phyloP scores from a whole-genome alignment of 2,888 invertebrate genomes.

The Latrodectus hesperus region DNA sequence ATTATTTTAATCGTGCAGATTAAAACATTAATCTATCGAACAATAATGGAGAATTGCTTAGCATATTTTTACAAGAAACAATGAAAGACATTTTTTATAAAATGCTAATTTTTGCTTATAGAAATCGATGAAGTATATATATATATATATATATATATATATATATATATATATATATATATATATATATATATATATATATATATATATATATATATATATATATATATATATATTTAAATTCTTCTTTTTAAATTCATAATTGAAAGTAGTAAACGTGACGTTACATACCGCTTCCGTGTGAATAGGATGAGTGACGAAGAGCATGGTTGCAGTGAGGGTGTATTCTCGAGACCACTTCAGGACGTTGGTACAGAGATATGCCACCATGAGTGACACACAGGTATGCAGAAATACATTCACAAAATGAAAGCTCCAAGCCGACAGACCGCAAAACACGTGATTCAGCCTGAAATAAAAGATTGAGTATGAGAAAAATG shows the following conservation, averaged over 20 bases:
- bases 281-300: conserved; percentile 86
- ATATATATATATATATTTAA: too few relatives aligned
- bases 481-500: background rate
- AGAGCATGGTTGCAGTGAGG: conserved; percentile 80
- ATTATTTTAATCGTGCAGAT: too few relatives aligned
- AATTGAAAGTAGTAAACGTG: background rate
- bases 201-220: too few relatives aligned
- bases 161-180: too few relatives aligned
- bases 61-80: too few relatives aligned
- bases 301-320: conserved; percentile 90
- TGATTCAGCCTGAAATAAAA: conserved; percentile 66
- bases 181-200: too few relatives aligned
- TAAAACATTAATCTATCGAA: too few relatives aligned
- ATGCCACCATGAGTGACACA: conserved; percentile 78
- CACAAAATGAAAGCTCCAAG: conserved; percentile 70
- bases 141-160: too few relatives aligned
- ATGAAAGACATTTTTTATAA: too few relatives aligned
- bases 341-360: conserved; percentile 76
- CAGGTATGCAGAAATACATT: conserved; percentile 69
- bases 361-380: conserved; percentile 71
- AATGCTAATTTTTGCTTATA: too few relatives aligned
- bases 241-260: background rate
- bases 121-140: too few relatives aligned
- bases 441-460: conserved; percentile 60
- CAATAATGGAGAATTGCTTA: too few relatives aligned